Evolutionary conservation across 1,140 invertebrate genomes (phyloP).

Genomic region (Chelonus insularis): DNA sequence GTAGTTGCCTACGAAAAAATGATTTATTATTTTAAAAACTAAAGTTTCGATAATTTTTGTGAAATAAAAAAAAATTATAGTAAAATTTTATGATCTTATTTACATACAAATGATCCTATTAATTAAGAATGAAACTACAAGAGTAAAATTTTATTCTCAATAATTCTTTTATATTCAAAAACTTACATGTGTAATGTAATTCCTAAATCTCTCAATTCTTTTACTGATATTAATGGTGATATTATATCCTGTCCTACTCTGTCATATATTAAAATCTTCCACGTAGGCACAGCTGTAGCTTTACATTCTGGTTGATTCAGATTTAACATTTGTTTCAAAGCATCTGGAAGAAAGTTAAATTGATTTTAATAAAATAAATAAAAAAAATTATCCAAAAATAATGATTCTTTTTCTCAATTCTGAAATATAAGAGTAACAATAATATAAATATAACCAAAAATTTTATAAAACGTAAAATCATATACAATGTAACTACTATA

Average conservation of each 20-base stretch:
- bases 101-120: too few species aligned
- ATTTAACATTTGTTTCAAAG: slow-evolving; percentile 93
- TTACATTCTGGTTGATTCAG: slow-evolving; percentile 82
- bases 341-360: slow-evolving; percentile 63
- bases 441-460: slow-evolving; percentile 2
- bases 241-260: slow-evolving; percentile 97
- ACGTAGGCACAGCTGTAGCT: slow-evolving; percentile 79
- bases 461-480: slow-evolving; percentile 10
- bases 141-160: too few species aligned
- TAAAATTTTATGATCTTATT: too few species aligned
- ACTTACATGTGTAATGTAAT: slow-evolving; percentile 96
- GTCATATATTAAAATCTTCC: slow-evolving; percentile 97
- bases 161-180: too few species aligned
- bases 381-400: slow-evolving; percentile 11
- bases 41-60: too few species aligned
- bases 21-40: too few species aligned
- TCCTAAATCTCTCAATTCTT: slow-evolving; percentile 93
- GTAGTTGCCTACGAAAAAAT: slow-evolving; percentile 70
- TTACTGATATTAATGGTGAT: slow-evolving; percentile 93
- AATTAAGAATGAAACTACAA: too few species aligned
- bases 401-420: neutral
- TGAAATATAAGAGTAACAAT: neutral
- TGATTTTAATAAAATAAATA: neutral
- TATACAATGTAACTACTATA: slow-evolving; percentile 15
- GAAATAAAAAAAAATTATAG: too few species aligned